These are phyloP conservation scores for Agrotis puta DNA, from an alignment of 2,888 invertebrate species.

Conservation along the genomic window DNA sequence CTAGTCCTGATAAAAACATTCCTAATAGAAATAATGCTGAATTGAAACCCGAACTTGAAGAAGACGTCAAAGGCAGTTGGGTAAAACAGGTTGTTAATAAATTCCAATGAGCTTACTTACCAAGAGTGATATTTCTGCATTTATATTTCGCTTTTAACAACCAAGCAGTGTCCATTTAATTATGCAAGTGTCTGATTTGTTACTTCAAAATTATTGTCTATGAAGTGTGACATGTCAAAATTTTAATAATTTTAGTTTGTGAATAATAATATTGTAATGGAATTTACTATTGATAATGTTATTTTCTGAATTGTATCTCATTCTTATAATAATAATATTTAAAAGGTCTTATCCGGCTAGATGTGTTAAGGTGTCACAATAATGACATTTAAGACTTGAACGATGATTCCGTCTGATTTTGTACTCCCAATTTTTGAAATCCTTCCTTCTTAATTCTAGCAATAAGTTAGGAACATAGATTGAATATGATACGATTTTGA, in stretches of 20 bases:
- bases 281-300: constrained; percentile 23
- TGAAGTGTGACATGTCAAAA: constrained; percentile 42
- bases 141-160: constrained; percentile 68
- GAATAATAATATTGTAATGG: constrained; percentile 29
- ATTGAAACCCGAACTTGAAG: constrained; percentile 67
- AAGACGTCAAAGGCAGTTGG: constrained; percentile 92
- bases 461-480: constrained; percentile 45
- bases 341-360: constrained; percentile 13
- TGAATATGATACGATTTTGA: constrained; percentile 29
- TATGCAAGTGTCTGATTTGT: constrained; percentile 37
- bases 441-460: constrained; percentile 59
- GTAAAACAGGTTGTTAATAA: constrained; percentile 94
- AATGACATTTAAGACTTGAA: constrained; percentile 44
- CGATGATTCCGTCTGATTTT: constrained; percentile 80
- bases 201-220: constrained; percentile 19
- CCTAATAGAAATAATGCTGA: constrained; percentile 72
- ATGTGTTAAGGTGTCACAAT: constrained; percentile 29
- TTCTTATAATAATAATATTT: constrained; percentile 27
- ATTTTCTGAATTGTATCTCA: constrained; percentile 44
- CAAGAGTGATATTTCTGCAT: constrained; percentile 79
- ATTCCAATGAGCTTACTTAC: constrained; percentile 91
- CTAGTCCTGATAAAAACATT: constrained; percentile 65
- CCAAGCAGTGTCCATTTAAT: constrained; percentile 29
- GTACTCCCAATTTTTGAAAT: constrained; percentile 77
- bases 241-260: constrained; percentile 9